Evolutionary conservation across 2,888 invertebrate genomes (phyloP).

Genomic region (Heteromyza rotundicornis): DNA sequence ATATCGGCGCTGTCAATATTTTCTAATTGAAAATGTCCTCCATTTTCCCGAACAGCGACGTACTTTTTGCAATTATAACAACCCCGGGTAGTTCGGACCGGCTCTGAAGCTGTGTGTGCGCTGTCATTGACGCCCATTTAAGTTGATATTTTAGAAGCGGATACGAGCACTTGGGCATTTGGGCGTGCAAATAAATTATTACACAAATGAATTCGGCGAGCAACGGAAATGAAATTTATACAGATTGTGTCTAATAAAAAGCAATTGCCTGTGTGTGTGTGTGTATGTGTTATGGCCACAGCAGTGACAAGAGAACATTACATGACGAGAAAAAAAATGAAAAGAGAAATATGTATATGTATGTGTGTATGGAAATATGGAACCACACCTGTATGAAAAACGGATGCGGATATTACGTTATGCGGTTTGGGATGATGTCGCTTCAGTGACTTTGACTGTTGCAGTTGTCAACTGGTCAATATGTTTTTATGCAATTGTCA

Average conservation of each 20-base stretch:
- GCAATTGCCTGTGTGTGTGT: too few relatives aligned
- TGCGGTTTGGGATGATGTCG: slow-evolving; percentile 8
- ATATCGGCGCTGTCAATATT: too few relatives aligned
- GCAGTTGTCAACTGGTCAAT: background rate
- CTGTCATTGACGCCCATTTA: too few relatives aligned
- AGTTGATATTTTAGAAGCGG: too few relatives aligned
- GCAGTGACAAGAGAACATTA: background rate
- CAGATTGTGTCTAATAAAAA: too few relatives aligned
- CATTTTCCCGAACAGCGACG: background rate
- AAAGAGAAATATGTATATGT: too few relatives aligned
- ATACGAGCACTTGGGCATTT: background rate
- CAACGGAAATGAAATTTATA: background rate
- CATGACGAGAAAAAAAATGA: background rate
- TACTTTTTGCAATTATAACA: too few relatives aligned
- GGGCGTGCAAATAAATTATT: background rate
- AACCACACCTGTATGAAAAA: background rate
- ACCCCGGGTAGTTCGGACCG: too few relatives aligned
- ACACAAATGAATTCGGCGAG: background rate
- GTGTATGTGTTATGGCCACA: background rate
- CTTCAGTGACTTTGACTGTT: slow-evolving; percentile 21
- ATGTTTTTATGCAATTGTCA: too few relatives aligned
- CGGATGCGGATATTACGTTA: background rate
- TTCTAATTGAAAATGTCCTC: too few relatives aligned
- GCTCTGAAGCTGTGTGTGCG: too few relatives aligned
- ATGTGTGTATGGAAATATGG: background rate